A percentile compares a stretch with the other conserved stretches of the same genome.
Conservation (phyloP, 2,888 invertebrate genomes). For the Ptilodon capucinus region DNA sequence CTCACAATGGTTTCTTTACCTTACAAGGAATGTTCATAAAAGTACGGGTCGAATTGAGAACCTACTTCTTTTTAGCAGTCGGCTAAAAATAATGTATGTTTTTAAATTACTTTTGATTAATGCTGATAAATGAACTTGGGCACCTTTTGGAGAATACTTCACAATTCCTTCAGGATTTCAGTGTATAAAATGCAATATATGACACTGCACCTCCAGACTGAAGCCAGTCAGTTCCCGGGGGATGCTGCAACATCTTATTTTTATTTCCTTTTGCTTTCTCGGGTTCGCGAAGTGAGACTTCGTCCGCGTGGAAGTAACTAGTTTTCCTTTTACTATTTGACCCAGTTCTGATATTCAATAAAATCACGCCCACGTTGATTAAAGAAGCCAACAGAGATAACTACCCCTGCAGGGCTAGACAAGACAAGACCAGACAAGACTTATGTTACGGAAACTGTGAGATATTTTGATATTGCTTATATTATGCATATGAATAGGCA, state of each 20-base stretch:
- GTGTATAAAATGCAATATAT: background rate
- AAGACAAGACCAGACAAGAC: too few species aligned
- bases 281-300: background rate
- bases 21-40: too few species aligned
- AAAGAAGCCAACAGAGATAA: background rate
- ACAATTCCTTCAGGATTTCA: background rate
- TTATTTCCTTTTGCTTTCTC: conserved; percentile 12
- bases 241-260: conserved; percentile 20
- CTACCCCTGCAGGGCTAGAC: too few species aligned
- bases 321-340: conserved; percentile 12
- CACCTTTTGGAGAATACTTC: too few species aligned
- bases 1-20: too few species aligned
- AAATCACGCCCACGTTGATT: background rate
- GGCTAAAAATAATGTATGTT: too few species aligned
- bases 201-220: background rate
- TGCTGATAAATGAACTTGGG: background rate
- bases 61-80: too few species aligned
- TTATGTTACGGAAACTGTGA: too few species aligned
- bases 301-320: conserved; percentile 16
- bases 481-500: too few species aligned
- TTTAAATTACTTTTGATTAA: too few species aligned
- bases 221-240: conserved; percentile 7
- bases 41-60: too few species aligned
- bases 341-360: conserved; percentile 8
- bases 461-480: too few species aligned